Conservation (phyloP, 2,113 vertebrate genomes). For the Phyllopteryx taeniolatus region DNA sequence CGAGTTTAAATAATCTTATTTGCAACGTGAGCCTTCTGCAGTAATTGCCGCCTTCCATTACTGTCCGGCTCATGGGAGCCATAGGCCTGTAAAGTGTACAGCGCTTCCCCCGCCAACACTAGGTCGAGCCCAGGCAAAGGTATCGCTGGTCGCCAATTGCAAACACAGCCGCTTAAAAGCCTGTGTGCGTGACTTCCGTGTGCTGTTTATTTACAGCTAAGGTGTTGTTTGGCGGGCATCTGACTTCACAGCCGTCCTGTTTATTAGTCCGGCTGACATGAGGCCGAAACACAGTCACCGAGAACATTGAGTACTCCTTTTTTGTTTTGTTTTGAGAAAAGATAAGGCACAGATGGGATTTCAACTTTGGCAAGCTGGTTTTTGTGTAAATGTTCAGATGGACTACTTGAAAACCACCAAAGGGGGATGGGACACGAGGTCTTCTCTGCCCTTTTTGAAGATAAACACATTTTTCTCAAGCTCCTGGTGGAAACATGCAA, state of each 20-base stretch:
- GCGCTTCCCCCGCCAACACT: conserved; percentile 38
- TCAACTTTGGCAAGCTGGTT: conserved; percentile 57
- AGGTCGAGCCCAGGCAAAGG: conserved; percentile 20
- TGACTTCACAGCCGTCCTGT: conserved; percentile 21
- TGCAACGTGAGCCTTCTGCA: conserved; percentile 23
- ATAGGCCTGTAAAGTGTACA: conserved; percentile 29
- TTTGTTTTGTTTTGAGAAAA: conserved; percentile 66
- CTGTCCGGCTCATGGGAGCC: conserved; percentile 52
- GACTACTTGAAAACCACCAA: conserved; percentile 41
- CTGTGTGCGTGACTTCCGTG: conserved; percentile 13
- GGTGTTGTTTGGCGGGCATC: conserved; percentile 23
- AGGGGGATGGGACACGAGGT: conserved; percentile 21
- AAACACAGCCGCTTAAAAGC: neutral
- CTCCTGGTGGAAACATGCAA: conserved; percentile 18
- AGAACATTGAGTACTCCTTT: conserved; percentile 54
- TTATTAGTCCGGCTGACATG: conserved; percentile 41
- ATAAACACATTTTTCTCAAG: conserved; percentile 54
- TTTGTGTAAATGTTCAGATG: conserved; percentile 59
- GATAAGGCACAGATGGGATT: conserved; percentile 45
- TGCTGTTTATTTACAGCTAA: conserved; percentile 36
- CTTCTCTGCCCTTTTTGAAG: conserved; percentile 35
- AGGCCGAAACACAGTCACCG: conserved; percentile 38
- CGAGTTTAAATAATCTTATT: conserved; percentile 18
- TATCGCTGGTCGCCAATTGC: conserved; percentile 9
- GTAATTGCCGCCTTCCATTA: conserved; percentile 42